These are phyloP conservation scores for Drosophila paranaensis DNA, from an alignment of 2,888 invertebrate genomes.

Conservation along the genomic window DNA sequence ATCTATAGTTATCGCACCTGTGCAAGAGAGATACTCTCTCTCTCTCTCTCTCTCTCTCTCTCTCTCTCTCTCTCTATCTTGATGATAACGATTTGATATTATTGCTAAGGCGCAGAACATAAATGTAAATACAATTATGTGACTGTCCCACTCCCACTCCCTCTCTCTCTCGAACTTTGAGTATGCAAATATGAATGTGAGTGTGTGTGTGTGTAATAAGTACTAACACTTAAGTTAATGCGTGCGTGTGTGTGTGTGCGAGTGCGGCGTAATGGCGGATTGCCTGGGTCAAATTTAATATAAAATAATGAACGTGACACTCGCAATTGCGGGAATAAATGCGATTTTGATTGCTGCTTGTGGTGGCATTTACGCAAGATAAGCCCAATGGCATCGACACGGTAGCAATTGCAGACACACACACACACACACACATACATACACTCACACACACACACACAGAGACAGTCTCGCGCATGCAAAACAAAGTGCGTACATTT, in stretches of 20 bases:
- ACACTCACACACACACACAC: conserved; percentile 1
- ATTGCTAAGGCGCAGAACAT: conserved; percentile 13
- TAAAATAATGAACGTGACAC: conserved; percentile 59
- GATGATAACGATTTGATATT: conserved; percentile 1
- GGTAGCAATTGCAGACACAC: conserved; percentile 37
- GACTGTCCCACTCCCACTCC: not conserved
- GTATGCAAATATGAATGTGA: not conserved
- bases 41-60: too few relatives aligned
- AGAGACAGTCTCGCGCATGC: not conserved
- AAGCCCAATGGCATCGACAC: conserved; percentile 42
- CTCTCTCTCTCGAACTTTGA: not conserved
- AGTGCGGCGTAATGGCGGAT: not conserved
- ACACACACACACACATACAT: conserved; percentile 12
- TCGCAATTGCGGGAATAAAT: conserved; percentile 48
- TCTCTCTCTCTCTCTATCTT: too few relatives aligned
- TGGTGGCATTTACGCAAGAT: conserved; percentile 52
- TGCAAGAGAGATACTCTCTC: not conserved
- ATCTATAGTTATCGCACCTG: not conserved
- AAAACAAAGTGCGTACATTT: conserved; percentile 56
- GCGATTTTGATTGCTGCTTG: conserved; percentile 67
- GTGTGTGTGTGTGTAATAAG: conserved; percentile 20
- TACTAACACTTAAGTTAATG: conserved; percentile 32
- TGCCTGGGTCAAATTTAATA: conserved; percentile 46
- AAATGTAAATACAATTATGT: conserved; percentile 21
- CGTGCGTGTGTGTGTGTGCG: conserved; percentile 1